Evolutionary conservation across 1,140 invertebrate species (phyloP), one percentile per base, ranked within the genome.

Genomic region (Venturia canescens): DNA sequence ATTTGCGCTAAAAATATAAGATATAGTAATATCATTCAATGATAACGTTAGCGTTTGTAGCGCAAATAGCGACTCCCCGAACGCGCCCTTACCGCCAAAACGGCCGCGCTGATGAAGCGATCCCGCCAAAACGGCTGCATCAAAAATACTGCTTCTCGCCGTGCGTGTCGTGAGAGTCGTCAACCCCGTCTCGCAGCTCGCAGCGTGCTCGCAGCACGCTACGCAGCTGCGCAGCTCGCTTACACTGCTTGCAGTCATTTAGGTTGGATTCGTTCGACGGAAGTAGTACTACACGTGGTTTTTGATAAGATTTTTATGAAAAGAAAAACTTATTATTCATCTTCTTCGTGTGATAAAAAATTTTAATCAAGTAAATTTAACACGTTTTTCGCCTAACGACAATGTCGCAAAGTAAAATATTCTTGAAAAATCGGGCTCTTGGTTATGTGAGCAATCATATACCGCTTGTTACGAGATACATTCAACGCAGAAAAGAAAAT

Each of bases 381-480:
- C 13, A 13, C 15, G 15, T 53, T 34, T 34, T 34, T 3, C 31
- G 31, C n/a, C 18, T 16, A 57, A 18, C 53, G 21, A 86, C 44
- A 77, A 91, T 92, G 90, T 84, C 84, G 4, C 82, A 89, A 75
- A 97, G 96, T 90, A 94, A 94, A 92, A 96, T 98, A 92, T 99
- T 98, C 90, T 87, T 93, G 7, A 95, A 95, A 7, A 96, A 96
- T 89, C 93, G 97, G 81, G 96, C 97, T 29, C 91, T 99, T 84
- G 98, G 98, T 85, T 97, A 97, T 93, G 97, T 98, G n/a, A 97
- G 96, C 89, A 98, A 98, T 91, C 95, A 98, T 83, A 94, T 99
- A 83, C 98, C 98, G 5, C 94, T 97, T 53, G 94, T 96, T 63
- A 94, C 96, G 11, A 93, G 98, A 82, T 98, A 97, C 89, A 97